Evolutionary conservation across 2,113 vertebrate species (phyloP).

Genomic region (Oryzias javanicus): DNA sequence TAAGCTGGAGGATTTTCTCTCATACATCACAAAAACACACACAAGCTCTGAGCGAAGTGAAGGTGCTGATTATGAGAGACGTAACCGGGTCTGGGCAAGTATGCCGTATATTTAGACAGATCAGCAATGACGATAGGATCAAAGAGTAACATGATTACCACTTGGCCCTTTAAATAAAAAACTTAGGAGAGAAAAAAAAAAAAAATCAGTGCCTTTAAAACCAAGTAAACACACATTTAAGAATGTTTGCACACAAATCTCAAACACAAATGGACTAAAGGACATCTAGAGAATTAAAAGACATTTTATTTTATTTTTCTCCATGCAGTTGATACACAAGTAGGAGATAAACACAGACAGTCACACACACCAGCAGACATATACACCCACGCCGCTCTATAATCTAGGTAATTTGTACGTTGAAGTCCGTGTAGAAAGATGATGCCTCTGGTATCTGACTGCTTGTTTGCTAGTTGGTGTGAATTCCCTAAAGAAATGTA

Average conservation of each 20-base stretch:
- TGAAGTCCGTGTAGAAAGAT: constrained; percentile 66
- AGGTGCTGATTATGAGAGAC: constrained; percentile 58
- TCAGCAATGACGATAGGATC: constrained; percentile 72
- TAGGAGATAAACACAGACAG: constrained; percentile 16
- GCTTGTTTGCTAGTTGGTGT: constrained; percentile 33
- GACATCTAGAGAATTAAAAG: not conserved
- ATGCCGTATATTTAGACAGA: constrained; percentile 74
- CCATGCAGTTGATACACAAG: constrained; percentile 9
- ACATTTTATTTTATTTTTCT: not conserved
- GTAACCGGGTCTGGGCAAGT: constrained; percentile 62
- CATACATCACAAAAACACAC: constrained; percentile 6
- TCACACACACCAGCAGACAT: constrained; percentile 21
- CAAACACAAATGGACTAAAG: not conserved
- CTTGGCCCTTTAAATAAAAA: constrained; percentile 70
- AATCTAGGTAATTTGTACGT: constrained; percentile 75
- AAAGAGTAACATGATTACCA: constrained; percentile 78
- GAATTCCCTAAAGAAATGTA: constrained; percentile 50
- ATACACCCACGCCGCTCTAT: constrained; percentile 56
- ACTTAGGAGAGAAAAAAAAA: constrained; percentile 28
- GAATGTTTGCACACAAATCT: not conserved
- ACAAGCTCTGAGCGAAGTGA: constrained; percentile 30
- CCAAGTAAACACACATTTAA: constrained; percentile 28
- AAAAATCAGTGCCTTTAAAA: constrained; percentile 73
- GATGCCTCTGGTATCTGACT: constrained; percentile 53
- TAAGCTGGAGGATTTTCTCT: constrained; percentile 13